Evolutionary conservation across 1,140 invertebrate genomes (phyloP).

Genomic region (Mylabris phalerata): DNA sequence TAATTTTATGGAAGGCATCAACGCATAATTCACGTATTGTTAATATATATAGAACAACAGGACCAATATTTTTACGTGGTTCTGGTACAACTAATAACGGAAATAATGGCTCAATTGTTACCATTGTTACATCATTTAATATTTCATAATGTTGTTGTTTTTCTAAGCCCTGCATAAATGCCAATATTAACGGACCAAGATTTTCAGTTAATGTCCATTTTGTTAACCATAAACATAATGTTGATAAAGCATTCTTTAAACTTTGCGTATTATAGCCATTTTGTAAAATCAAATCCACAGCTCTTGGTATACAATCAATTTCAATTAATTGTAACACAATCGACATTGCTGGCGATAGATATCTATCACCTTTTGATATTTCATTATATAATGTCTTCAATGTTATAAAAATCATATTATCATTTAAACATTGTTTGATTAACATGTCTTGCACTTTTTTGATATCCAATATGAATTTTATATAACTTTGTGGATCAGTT

Average conservation of each 20-base stretch:
- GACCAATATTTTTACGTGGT: constrained; percentile 42
- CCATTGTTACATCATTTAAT: constrained; percentile 45
- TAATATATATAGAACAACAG: constrained; percentile 50
- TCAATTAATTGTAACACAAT: constrained; percentile 49
- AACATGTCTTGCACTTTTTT: constrained; percentile 40
- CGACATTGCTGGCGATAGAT: constrained; percentile 48
- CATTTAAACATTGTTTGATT: constrained; percentile 33
- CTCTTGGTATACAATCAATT: constrained; percentile 40
- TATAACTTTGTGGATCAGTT: constrained; percentile 28
- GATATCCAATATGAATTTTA: constrained; percentile 42
- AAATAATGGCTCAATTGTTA: constrained; percentile 45
- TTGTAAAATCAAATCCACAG: constrained; percentile 43
- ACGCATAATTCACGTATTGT: constrained; percentile 43
- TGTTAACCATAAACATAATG: constrained; percentile 48
- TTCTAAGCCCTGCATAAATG: constrained; percentile 47
- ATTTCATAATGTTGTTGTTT: constrained; percentile 45
- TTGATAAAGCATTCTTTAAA: constrained; percentile 42
- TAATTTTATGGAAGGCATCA: constrained; percentile 44
- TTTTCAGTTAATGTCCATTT: constrained; percentile 46
- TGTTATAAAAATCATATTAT: constrained; percentile 35
- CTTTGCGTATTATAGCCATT: constrained; percentile 34
- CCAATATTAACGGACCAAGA: constrained; percentile 47
- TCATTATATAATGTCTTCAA: constrained; percentile 42
- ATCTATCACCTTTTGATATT: constrained; percentile 39
- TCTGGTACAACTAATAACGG: constrained; percentile 42